Conservation (phyloP, 1,140 invertebrate genomes). For the Polyergus mexicanus region DNA sequence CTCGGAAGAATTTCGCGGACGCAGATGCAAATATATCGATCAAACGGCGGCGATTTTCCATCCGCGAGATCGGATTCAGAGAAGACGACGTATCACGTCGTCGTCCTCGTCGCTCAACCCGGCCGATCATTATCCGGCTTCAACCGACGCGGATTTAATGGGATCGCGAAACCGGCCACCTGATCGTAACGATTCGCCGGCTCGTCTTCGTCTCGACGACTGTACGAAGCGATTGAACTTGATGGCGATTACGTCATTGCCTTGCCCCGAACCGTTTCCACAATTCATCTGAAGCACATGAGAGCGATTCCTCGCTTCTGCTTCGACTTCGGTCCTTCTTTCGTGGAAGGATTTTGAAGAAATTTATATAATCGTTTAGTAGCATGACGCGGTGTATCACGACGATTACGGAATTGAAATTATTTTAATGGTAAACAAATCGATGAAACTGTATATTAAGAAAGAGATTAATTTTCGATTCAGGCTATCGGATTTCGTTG, state of each 20-base stretch:
- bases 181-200: conserved; percentile 63
- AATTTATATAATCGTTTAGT: not conserved
- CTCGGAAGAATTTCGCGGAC: conserved; percentile 22
- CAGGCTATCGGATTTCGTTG: not conserved
- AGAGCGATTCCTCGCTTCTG: conserved; percentile 25
- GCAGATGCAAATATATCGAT: conserved; percentile 63
- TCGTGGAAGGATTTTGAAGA: no score
- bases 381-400: not conserved
- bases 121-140: conserved; percentile 55
- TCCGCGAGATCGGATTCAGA: not conserved
- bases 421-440: not conserved
- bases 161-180: conserved; percentile 65
- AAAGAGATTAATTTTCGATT: not conserved
- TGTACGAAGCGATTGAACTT: conserved; percentile 63
- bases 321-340: conserved; percentile 37
- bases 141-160: conserved; percentile 69
- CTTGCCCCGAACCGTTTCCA: conserved; percentile 64
- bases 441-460: not conserved
- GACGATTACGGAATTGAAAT: not conserved
- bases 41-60: conserved; percentile 44
- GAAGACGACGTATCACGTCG: conserved; percentile 35
- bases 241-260: conserved; percentile 76
- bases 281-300: conserved; percentile 58
- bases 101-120: conserved; percentile 42
- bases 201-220: conserved; percentile 66